Base-by-base conservation (phyloP, 2,888 invertebrate species). In the Tipula lateralis region DNA sequence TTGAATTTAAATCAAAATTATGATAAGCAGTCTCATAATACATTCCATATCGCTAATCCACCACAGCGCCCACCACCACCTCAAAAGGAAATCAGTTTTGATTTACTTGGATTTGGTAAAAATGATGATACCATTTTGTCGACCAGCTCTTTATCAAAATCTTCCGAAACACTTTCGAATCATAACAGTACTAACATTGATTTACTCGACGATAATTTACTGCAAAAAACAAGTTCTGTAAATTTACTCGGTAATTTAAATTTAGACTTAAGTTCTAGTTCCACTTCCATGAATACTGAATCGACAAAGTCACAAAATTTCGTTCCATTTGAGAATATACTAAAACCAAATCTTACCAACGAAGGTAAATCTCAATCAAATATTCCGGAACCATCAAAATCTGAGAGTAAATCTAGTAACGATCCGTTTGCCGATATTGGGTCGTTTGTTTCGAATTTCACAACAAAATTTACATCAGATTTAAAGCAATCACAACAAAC, bases 401-500 rank as follows among this genome's bases (percentile, higher is more conserved):
- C 82, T 3, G 83, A 83, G 2, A 32, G 9, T 7, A 83, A 83
- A 19, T 19, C 34, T 24, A 81, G 80, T 36, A 66, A 39, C n/a
- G 96, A 96, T 89, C 95, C 96, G 3, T 96, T 96, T 88, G 93
- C 94, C 1, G 95, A 95, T 88, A 91, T 96, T 32, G 94, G 93
- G 85, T 90, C 91, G 86, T 87, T 91, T 85, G 89, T 90, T 89
- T 86, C 90, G 90, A 13, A 88, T 89, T 86, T 87, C 88, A 16
- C 90, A 90, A 13, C 90, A 89, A 85, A 89, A 88, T 85, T 89
- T 90, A 84, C 90, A 89, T 86, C 91, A 90, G 12, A 89, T 30
- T 30, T 82, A 9, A 82, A 82, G n/a, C 82, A 82, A 30, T 30
- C 90, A 80, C 91, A 91, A 87, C 89, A 87, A 84, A 87, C 44